Evolutionary conservation across 2,113 vertebrate species (phyloP), one percentile per base, ranked within the genome.

Genomic region (Carassius auratus): DNA sequence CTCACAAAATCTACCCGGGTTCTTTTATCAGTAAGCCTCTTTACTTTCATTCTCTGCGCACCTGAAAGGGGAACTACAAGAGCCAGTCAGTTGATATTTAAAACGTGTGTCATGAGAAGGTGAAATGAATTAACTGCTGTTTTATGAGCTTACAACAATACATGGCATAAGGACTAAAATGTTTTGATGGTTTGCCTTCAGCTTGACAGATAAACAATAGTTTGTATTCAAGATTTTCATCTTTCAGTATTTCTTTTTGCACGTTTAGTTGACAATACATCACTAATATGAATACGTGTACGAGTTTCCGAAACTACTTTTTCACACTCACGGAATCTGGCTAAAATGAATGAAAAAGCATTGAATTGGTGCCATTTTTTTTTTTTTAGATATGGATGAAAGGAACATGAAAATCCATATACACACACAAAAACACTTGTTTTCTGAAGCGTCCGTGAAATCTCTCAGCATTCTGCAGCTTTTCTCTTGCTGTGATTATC

Each of bases 41-140:
- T 48, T 74, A 52, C 79, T 75, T 87, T 87, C 81, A 66, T 69
- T 52, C 88, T 91, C 84, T 84, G 77, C 84, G 2, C 48, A 85
- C 71, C 88, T 83, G 90, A 95, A 95, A 95, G 92, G 93, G 94
- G 95, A 95, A 95, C 93, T 95, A 91, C 89, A 55, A 85, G 78
- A 78, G 61, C 85, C 78, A 87, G 94, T 93, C 94, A 23, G 95
- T 95, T 95, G 93, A 93, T 94, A 95, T 95, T 95, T 95, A 95
- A 95, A 95, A 95, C 93, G 48, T 64, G 55, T 83, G 74, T 88
- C 85, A 74, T 10, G 80, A 74, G 81, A 66, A 59, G 80, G 84
- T 68, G 64, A 86, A 92, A 91, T 90, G 91, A 92, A 92, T 88
- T 81, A 87, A 92, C 74, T 57, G 21, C 50, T 90, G 87, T 90